Evolutionary conservation across 2,113 vertebrate genomes (phyloP).

Genomic region (Podarcis cretensis): DNA sequence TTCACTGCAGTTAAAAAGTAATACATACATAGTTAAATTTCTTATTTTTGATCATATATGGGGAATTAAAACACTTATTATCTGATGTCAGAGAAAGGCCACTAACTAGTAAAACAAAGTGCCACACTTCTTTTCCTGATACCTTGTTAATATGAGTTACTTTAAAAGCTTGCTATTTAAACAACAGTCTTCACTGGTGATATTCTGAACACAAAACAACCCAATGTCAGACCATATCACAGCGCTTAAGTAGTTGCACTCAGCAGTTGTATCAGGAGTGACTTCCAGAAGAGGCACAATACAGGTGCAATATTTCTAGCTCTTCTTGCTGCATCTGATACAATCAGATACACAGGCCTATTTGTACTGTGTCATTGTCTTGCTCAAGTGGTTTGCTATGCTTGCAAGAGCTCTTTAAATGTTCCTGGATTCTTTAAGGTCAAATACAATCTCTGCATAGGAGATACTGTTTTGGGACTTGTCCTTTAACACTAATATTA

Average conservation of each 20-base stretch:
- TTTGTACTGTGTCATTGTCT: background rate
- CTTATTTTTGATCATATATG: background rate
- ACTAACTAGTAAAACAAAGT: background rate
- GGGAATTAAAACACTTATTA: background rate
- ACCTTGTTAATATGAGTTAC: background rate
- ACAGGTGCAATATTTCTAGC: background rate
- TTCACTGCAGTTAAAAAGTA: background rate
- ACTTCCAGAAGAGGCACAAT: background rate
- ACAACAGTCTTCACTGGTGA: background rate
- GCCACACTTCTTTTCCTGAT: background rate
- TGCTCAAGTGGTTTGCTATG: background rate
- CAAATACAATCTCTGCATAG: background rate
- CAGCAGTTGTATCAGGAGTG: background rate
- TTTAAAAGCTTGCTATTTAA: background rate
- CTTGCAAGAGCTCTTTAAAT: background rate
- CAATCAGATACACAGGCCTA: too few species aligned
- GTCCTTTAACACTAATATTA: background rate
- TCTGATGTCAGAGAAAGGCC: background rate
- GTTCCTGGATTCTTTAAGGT: background rate
- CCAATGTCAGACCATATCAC: background rate
- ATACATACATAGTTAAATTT: background rate
- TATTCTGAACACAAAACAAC: constrained; percentile 1
- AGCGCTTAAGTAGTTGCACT: background rate
- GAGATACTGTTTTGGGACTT: background rate
- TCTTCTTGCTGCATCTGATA: background rate